Evolutionary conservation across 2,113 vertebrate species (phyloP).

Genomic region (Balaeniceps rex): DNA sequence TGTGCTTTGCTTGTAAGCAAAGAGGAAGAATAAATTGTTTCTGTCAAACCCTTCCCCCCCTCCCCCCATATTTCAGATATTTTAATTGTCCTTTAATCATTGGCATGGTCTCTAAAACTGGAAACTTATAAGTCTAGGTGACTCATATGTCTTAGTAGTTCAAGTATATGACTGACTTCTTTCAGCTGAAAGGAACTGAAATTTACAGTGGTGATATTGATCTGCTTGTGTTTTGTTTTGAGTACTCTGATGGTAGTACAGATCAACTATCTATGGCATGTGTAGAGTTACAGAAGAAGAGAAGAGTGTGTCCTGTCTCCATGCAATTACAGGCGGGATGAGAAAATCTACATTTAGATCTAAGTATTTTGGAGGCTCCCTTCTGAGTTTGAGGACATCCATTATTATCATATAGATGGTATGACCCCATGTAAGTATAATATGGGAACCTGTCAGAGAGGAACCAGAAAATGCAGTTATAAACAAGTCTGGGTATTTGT

Average conservation of each 20-base stretch:
- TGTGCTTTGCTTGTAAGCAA: background rate
- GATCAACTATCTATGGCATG: background rate
- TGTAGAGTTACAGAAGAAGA: background rate
- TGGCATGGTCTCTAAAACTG: background rate
- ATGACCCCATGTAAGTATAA: background rate
- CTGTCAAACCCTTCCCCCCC: background rate
- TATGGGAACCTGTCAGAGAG: background rate
- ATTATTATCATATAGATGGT: background rate
- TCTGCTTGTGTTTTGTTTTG: background rate
- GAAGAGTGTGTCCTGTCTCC: background rate
- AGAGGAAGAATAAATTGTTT: background rate
- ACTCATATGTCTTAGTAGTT: background rate
- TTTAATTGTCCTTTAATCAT: background rate
- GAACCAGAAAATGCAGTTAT: slow-evolving; percentile 19
- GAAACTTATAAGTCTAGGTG: background rate
- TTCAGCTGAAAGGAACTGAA: background rate
- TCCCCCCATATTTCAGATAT: background rate
- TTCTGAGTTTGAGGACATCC: background rate
- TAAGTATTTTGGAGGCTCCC: background rate
- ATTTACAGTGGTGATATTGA: background rate
- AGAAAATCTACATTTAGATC: background rate
- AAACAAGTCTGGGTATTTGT: background rate
- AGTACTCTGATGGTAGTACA: background rate
- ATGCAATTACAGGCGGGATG: background rate
- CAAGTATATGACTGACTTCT: background rate